A percentile compares a stretch with the other conserved stretches of the same genome.
phyloP scores from a whole-genome alignment of 2,797 vertebrate genomes.

The Serranus cabrilla region DNA sequence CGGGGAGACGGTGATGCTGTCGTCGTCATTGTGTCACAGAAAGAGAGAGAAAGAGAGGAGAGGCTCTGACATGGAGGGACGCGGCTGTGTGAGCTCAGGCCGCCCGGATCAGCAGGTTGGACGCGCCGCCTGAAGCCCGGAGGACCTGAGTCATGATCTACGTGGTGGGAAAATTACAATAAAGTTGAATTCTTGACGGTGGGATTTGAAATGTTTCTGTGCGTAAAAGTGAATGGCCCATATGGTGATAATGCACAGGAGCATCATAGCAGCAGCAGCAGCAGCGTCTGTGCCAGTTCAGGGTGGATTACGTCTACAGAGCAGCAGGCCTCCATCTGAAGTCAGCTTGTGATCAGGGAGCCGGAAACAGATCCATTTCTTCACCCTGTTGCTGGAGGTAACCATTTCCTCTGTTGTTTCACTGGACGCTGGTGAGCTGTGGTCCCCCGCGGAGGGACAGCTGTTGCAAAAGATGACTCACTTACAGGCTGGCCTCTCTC shows the following conservation, averaged over 20 bases:
- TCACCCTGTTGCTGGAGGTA: conserved; percentile 65
- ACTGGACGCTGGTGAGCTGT: conserved; percentile 39
- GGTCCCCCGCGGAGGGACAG: conserved; percentile 64
- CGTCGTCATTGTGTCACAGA: conserved; percentile 73
- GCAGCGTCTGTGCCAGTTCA: conserved; percentile 61
- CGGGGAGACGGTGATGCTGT: conserved; percentile 76
- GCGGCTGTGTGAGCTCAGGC: conserved; percentile 66
- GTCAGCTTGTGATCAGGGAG: conserved; percentile 50
- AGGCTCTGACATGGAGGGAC: conserved; percentile 73
- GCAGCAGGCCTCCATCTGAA: conserved; percentile 74
- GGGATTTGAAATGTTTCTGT: conserved; percentile 41
- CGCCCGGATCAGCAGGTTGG: conserved; percentile 72
- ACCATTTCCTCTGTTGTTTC: conserved; percentile 23
- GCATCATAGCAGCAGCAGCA: conserved; percentile 57
- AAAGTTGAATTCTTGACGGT: conserved; percentile 52
- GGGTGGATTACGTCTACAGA: conserved; percentile 72
- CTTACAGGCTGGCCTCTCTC: conserved; percentile 96
- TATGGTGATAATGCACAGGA: conserved; percentile 50
- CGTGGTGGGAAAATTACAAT: not conserved
- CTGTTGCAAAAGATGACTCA: conserved; percentile 93
- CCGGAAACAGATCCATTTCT: not conserved
- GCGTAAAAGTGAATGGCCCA: conserved; percentile 63
- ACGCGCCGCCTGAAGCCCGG: conserved; percentile 55
- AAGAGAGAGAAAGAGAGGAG: conserved; percentile 43
- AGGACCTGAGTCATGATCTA: conserved; percentile 8